Percentiles rank a stretch among this genome's conserved stretches.
Conservation (phyloP, 35 echinoderm and acorn worm species). For the Acanthaster planci region DNA sequence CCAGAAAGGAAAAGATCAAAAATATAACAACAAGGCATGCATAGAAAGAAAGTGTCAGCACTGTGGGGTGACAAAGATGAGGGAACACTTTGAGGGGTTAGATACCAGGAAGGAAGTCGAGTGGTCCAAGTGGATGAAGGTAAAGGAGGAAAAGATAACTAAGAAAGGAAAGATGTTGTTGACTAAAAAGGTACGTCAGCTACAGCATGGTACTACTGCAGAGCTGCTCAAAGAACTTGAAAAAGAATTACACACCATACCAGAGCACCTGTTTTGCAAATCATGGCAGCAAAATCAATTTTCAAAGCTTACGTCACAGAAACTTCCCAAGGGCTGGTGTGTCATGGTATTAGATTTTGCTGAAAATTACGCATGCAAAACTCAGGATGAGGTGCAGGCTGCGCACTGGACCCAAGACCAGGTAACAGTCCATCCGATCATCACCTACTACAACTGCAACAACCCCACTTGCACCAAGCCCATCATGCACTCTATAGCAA, state of each 20-base stretch:
- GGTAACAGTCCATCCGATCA: background rate
- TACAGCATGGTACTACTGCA: background rate
- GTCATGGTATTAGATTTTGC: background rate
- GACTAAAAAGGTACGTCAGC: background rate
- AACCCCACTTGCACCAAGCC: too few species aligned
- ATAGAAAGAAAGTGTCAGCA: background rate
- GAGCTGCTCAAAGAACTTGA: background rate
- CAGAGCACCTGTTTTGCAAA: background rate
- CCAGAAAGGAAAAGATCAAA: background rate
- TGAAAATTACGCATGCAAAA: background rate
- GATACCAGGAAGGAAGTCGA: background rate
- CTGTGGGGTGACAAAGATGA: background rate
- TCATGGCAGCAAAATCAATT: background rate
- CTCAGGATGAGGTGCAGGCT: conserved; percentile 16
- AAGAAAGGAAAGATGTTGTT: background rate
- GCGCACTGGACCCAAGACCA: conserved; percentile 4
- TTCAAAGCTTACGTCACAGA: background rate
- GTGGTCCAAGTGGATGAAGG: background rate
- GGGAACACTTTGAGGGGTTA: background rate
- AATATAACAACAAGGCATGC: background rate
- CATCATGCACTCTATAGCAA: too few species aligned
- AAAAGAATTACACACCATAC: background rate
- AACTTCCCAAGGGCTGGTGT: background rate
- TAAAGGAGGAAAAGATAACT: conserved; percentile 1
- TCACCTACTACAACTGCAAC: too few species aligned